phyloP scores from a whole-genome alignment of 1,140 invertebrate genomes.

The Ruditapes philippinarum region DNA sequence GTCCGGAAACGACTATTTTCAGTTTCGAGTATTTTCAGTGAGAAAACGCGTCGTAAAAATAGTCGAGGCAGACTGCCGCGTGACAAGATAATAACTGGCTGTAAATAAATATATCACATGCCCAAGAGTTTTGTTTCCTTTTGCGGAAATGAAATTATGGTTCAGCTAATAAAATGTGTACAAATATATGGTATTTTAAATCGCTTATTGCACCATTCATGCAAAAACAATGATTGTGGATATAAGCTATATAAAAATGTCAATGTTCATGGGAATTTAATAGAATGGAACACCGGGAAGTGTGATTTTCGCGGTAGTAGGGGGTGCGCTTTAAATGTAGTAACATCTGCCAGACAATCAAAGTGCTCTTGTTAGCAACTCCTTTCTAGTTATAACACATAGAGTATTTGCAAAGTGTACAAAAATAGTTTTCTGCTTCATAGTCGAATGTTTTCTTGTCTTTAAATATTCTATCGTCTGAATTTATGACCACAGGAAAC shows the following conservation, averaged over 20 bases:
- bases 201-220: neutral
- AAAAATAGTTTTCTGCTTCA: too few species aligned
- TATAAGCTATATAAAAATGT: neutral
- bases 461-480: too few species aligned
- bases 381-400: too few species aligned
- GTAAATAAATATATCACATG: neutral
- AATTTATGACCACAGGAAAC: too few species aligned
- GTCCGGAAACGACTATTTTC: neutral
- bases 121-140: conserved; percentile 4
- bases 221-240: neutral
- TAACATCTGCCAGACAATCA: too few species aligned
- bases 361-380: too few species aligned
- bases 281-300: neutral
- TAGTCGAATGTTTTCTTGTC: too few species aligned
- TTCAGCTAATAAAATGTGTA: neutral
- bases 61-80: neutral
- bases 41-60: neutral
- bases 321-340: too few species aligned
- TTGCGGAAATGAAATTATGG: neutral
- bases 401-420: too few species aligned
- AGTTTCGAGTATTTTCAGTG: neutral
- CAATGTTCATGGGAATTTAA: neutral
- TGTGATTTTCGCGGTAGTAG: neutral
- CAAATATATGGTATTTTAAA: neutral
- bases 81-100: neutral